Percentiles rank a stretch among this genome's conserved stretches.
Evolutionary conservation across 2,888 invertebrate species (phyloP).

Genomic region (Lobophora halterata): DNA sequence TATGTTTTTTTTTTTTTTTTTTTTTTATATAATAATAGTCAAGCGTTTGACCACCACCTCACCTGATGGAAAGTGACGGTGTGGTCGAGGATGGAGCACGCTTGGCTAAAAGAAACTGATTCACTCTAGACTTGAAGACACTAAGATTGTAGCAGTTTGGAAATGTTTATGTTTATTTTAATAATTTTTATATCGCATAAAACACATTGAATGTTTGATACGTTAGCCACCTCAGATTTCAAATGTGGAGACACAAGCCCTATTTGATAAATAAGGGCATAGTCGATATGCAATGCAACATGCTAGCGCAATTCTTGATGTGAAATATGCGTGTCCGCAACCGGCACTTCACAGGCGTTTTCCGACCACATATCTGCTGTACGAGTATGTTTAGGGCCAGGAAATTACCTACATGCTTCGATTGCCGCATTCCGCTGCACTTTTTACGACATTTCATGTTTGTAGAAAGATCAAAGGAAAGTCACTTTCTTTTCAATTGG

Average conservation of each 20-base stretch:
- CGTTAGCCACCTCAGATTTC: conserved; percentile 5
- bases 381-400: conserved; percentile 43
- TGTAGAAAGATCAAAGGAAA: conserved; percentile 45
- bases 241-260: conserved; percentile 17
- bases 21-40: no score
- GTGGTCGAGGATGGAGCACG: no score
- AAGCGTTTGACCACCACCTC: no score
- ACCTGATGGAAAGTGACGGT: no score
- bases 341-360: conserved; percentile 46
- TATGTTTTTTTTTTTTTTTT: no score
- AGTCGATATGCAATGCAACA: conserved; percentile 23
- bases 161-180: background rate
- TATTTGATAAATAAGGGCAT: conserved; percentile 46
- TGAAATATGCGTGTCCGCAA: conserved; percentile 38
- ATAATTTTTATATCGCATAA: background rate
- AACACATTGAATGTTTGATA: conserved; percentile 11
- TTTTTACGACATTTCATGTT: conserved; percentile 32
- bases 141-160: no score
- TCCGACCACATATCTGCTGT: conserved; percentile 42
- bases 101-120: no score
- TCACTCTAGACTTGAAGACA: no score
- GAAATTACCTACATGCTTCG: conserved; percentile 41
- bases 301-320: conserved; percentile 40
- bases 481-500: conserved; percentile 50
- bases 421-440: conserved; percentile 49